Conservation (phyloP, 2,113 vertebrate species). For the Hypocryptadius cinnamomeus region DNA sequence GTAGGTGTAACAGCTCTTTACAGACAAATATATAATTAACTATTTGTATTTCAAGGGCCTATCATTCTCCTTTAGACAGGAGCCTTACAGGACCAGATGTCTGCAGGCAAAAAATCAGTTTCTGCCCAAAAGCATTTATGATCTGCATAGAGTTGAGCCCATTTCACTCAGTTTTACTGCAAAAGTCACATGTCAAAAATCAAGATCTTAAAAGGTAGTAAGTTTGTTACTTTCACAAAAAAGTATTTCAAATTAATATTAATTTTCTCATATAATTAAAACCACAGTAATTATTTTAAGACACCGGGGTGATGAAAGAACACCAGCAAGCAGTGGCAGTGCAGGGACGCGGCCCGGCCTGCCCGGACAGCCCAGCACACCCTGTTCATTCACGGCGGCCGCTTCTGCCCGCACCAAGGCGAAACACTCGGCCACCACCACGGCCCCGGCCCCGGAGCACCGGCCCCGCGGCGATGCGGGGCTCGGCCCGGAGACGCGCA, state of each 20-base stretch:
- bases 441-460: background rate
- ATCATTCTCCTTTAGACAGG: background rate
- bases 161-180: background rate
- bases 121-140: background rate
- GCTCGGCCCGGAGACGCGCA: background rate
- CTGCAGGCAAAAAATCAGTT: rapidly evolving
- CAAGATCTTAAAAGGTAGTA: background rate
- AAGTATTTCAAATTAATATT: background rate
- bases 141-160: background rate
- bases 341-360: background rate
- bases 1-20: background rate
- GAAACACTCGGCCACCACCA: background rate
- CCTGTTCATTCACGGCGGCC: background rate
- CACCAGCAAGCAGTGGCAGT: background rate
- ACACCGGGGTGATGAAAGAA: background rate
- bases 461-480: background rate
- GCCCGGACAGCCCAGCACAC: background rate
- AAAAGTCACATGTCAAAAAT: background rate
- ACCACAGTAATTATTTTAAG: rapidly evolving
- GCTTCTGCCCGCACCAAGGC: background rate
- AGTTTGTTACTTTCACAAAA: background rate
- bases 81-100: background rate
- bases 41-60: background rate
- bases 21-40: background rate
- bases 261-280: background rate